These are phyloP conservation scores for Labeo calbasu DNA, from an alignment of 2,797 vertebrate genomes.

Conservation along the genomic window DNA sequence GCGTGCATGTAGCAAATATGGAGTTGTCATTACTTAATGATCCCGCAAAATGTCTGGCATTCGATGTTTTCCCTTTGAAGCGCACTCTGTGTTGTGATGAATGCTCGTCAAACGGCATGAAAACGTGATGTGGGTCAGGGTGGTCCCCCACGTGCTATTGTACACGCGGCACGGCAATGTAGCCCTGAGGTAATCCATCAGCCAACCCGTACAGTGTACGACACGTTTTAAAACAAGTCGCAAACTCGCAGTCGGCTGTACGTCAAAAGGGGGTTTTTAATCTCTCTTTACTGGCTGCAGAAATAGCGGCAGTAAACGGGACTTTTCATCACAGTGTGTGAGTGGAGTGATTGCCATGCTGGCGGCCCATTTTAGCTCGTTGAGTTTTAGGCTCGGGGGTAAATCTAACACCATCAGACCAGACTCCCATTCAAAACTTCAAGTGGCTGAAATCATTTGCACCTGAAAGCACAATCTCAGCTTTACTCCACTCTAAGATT, in stretches of 20 bases:
- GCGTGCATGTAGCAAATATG: constrained; percentile 78
- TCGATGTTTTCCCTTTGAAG: constrained; percentile 57
- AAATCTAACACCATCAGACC: constrained; percentile 49
- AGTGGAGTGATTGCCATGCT: constrained; percentile 41
- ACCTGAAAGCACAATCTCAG: constrained; percentile 35
- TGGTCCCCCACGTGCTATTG: constrained; percentile 61
- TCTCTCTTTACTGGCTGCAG: constrained; percentile 35
- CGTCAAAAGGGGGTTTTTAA: constrained; percentile 31
- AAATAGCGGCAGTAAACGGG: constrained; percentile 40
- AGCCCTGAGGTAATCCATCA: constrained; percentile 53
- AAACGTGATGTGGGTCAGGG: constrained; percentile 67
- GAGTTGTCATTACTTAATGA: constrained; percentile 77
- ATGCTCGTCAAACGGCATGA: constrained; percentile 67
- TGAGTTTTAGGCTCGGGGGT: constrained; percentile 45
- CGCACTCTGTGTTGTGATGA: constrained; percentile 71
- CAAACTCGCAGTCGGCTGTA: constrained; percentile 26
- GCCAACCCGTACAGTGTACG: constrained; percentile 17
- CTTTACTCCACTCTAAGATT: constrained; percentile 18
- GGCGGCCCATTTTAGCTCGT: constrained; percentile 33
- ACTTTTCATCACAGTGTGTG: constrained; percentile 39
- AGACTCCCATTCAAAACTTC: constrained; percentile 54
- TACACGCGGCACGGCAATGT: constrained; percentile 49
- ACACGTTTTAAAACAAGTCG: constrained; percentile 23
- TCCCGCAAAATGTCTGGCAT: constrained; percentile 65
- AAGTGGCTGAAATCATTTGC: constrained; percentile 9